These are phyloP conservation scores for Platycheirus rosarum DNA, from an alignment of 2,888 invertebrate genomes.

Conservation along the genomic window DNA sequence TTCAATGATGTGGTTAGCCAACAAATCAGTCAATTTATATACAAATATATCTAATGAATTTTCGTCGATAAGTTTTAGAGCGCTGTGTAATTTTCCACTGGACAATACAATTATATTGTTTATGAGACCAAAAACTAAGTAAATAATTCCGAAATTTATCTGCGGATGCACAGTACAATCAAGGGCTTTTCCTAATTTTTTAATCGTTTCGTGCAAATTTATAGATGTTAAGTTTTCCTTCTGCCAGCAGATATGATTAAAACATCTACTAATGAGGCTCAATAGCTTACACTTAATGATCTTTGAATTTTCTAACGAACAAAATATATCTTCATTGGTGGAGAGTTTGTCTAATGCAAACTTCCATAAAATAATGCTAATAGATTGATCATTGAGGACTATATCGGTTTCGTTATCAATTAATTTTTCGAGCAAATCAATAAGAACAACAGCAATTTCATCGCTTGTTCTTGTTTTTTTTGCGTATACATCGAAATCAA, in stretches of 20 bases:
- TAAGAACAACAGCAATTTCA: slow-evolving; percentile 80
- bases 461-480: slow-evolving; percentile 78
- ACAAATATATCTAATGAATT: slow-evolving; percentile 78
- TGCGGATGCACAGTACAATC: slow-evolving; percentile 61
- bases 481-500: slow-evolving; percentile 75
- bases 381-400: slow-evolving; percentile 77
- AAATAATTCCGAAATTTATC: slow-evolving; percentile 78
- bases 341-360: slow-evolving; percentile 80
- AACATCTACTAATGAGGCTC: slow-evolving; percentile 78
- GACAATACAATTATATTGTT: slow-evolving; percentile 78
- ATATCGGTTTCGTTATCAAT: slow-evolving; percentile 78
- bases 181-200: slow-evolving; percentile 75
- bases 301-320: slow-evolving; percentile 76
- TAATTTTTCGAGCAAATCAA: slow-evolving; percentile 79
- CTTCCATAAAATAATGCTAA: slow-evolving; percentile 79
- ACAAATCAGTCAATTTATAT: slow-evolving; percentile 76
- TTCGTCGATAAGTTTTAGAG: slow-evolving; percentile 77
- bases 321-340: slow-evolving; percentile 73
- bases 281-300: slow-evolving; percentile 80
- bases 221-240: slow-evolving; percentile 76
- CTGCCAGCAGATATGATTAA: slow-evolving; percentile 79
- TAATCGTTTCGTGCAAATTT: slow-evolving; percentile 78
- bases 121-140: slow-evolving; percentile 79
- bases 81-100: slow-evolving; percentile 60
- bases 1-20: slow-evolving; percentile 48